Conservation (phyloP, 2,888 invertebrate species). For the Lasioglossum villosulum region DNA sequence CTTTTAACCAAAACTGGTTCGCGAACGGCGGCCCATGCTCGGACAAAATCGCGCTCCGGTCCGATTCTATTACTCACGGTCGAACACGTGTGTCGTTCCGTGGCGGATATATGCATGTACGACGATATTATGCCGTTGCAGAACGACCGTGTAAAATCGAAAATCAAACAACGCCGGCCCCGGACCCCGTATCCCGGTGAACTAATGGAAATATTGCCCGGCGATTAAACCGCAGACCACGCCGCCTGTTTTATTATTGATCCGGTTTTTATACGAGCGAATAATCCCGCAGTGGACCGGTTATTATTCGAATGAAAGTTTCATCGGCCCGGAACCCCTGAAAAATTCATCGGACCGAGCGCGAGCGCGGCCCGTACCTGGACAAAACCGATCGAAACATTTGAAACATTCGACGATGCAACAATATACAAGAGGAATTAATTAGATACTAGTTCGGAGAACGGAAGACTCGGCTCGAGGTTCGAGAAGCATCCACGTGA, state of each 20-base stretch:
- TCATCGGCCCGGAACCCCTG: background rate
- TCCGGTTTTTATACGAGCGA: conserved; percentile 16
- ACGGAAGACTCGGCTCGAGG: background rate
- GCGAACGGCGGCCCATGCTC: background rate
- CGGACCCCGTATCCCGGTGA: background rate
- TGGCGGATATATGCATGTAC: background rate
- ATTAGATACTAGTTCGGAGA: conserved; percentile 13
- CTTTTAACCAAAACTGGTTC: conserved; percentile 2
- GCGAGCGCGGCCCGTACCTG: background rate
- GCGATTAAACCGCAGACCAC: conserved; percentile 28
- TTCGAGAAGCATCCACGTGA: background rate
- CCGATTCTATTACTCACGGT: conserved; percentile 13
- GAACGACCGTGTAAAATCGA: conserved; percentile 13
- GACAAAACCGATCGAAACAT: conserved; percentile 1
- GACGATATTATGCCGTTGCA: conserved; percentile 3
- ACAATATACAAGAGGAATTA: conserved; percentile 25
- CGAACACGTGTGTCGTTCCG: background rate
- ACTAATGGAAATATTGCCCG: conserved; percentile 41
- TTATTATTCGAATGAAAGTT: conserved; percentile 30
- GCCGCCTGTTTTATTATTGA: conserved; percentile 42
- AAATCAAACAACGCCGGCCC: conserved; percentile 19
- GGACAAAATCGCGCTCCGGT: background rate
- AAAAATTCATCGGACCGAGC: conserved; percentile 35
- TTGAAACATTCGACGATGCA: background rate
- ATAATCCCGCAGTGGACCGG: conserved; percentile 10